Evolutionary conservation across 1,140 invertebrate species (phyloP).

Genomic region (Marisa cornuarietis): DNA sequence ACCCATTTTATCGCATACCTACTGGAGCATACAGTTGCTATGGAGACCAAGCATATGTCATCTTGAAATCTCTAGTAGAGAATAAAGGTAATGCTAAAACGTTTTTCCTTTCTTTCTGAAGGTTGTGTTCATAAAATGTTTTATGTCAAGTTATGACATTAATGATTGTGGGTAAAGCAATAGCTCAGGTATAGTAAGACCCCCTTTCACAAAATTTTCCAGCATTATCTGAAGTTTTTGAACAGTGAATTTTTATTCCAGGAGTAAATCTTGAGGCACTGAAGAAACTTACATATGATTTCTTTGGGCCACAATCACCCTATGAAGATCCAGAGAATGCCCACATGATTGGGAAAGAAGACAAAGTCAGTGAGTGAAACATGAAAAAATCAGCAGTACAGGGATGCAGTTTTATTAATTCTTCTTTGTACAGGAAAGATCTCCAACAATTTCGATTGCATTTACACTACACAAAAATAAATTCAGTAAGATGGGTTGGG

Average conservation of each 20-base stretch:
- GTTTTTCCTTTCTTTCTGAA: not conserved
- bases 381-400: not conserved
- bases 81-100: conserved; percentile 36
- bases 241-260: conserved; percentile 12
- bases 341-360: conserved; percentile 28
- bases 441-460: too few relatives aligned
- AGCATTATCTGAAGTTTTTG: too few relatives aligned
- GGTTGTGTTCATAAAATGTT: not conserved
- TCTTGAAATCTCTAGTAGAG: conserved; percentile 53
- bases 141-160: too few relatives aligned
- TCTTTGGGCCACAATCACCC: conserved; percentile 52
- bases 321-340: conserved; percentile 51
- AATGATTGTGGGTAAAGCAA: too few relatives aligned
- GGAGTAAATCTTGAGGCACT: conserved; percentile 45
- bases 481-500: too few relatives aligned
- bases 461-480: too few relatives aligned
- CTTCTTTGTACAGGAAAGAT: too few relatives aligned
- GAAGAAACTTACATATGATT: conserved; percentile 40
- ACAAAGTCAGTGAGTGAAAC: conserved; percentile 35
- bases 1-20: conserved; percentile 53
- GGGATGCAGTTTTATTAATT: too few relatives aligned
- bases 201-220: too few relatives aligned
- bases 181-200: too few relatives aligned
- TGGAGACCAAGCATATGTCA: conserved; percentile 53
- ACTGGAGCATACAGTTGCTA: conserved; percentile 53